A percentile compares a stretch with the other conserved stretches of the same genome.
These are phyloP conservation scores for Stenurella melanura DNA, from an alignment of 2,888 invertebrate species.

Conservation along the genomic window DNA sequence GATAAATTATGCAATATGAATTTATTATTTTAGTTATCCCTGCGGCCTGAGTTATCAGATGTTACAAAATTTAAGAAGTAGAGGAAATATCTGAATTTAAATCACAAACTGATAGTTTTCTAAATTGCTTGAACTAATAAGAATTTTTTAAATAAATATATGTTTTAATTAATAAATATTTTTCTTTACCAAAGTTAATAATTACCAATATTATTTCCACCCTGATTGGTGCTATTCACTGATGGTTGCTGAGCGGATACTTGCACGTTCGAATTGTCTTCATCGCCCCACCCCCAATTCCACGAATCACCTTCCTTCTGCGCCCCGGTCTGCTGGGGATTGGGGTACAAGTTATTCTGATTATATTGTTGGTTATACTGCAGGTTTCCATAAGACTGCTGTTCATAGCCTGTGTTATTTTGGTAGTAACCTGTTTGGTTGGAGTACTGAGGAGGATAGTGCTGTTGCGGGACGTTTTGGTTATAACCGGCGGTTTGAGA, in stretches of 20 bases:
- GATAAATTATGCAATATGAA: no score
- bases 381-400: slow-evolving; percentile 59
- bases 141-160: no score
- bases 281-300: slow-evolving; percentile 80
- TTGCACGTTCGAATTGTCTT: slow-evolving; percentile 70
- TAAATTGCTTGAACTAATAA: no score
- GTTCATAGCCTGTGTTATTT: slow-evolving; percentile 48
- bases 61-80: no score
- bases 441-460: slow-evolving; percentile 44
- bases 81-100: no score
- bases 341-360: slow-evolving; percentile 49
- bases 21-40: no score
- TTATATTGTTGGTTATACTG: slow-evolving; percentile 64
- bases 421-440: slow-evolving; percentile 45
- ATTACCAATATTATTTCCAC: slow-evolving; percentile 47
- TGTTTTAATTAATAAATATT: not conserved
- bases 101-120: no score
- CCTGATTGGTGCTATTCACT: slow-evolving; percentile 42
- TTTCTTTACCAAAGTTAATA: not conserved
- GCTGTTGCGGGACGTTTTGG: slow-evolving; percentile 49
- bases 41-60: no score
- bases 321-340: slow-evolving; percentile 68
- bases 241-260: slow-evolving; percentile 60
- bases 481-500: slow-evolving; percentile 51
- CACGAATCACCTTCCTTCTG: slow-evolving; percentile 70